These are phyloP conservation scores for Delia radicum DNA, from an alignment of 1,140 invertebrate species.

Conservation along the genomic window DNA sequence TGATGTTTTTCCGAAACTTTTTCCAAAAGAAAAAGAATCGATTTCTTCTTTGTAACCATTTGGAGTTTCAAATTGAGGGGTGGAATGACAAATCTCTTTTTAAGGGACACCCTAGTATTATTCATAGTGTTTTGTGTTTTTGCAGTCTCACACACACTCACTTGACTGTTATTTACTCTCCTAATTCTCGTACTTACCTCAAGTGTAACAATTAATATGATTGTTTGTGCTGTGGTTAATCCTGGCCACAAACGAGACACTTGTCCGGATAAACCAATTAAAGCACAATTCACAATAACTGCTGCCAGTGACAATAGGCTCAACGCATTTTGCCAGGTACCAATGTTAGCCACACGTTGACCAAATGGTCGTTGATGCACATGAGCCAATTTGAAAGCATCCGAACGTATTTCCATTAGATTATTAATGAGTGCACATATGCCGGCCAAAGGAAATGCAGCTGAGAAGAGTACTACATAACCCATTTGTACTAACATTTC, in stretches of 20 bases:
- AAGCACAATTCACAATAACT: conserved; percentile 91
- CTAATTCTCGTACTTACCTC: conserved; percentile 60
- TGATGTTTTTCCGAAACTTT: too few species aligned
- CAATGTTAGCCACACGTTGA: conserved; percentile 87
- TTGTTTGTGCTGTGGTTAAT: conserved; percentile 80
- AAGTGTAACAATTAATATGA: conserved; percentile 82
- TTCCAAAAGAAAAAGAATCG: too few species aligned
- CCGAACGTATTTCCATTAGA: conserved; percentile 88
- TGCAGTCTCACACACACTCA: background rate
- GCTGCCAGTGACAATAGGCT: conserved; percentile 91
- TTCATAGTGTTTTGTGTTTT: background rate
- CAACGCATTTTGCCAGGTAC: conserved; percentile 95
- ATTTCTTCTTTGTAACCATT: too few species aligned
- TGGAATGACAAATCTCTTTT: too few species aligned
- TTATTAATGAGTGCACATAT: conserved; percentile 93
- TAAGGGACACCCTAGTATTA: too few species aligned
- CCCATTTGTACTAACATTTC: conserved; percentile 98
- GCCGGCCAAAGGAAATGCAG: conserved; percentile 92
- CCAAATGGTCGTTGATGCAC: conserved; percentile 92
- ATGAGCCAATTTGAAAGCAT: conserved; percentile 95
- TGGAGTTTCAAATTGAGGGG: too few species aligned
- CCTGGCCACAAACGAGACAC: conserved; percentile 86
- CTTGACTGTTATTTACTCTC: background rate
- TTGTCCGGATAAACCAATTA: conserved; percentile 89
- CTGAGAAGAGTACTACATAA: conserved; percentile 95